Percentiles rank a stretch among this genome's conserved stretches.
Conservation (phyloP, 2,113 vertebrate genomes). For the Hucho hucho region DNA sequence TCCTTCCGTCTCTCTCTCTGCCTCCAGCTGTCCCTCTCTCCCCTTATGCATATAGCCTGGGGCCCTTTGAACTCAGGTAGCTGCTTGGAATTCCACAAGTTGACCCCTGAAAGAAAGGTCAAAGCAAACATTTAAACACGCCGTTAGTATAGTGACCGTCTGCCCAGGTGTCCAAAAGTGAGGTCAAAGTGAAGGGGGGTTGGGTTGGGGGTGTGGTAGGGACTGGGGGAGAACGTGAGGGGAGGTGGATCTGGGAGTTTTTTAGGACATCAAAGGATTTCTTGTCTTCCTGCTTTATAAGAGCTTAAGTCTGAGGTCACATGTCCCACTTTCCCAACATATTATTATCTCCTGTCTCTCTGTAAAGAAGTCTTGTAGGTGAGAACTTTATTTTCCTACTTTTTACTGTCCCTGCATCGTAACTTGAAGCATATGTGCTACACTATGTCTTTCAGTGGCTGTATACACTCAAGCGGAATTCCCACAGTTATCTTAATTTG, state of each 20-base stretch:
- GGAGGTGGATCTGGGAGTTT: slow-evolving; percentile 1
- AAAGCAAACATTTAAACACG: slow-evolving; percentile 37
- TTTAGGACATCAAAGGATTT: slow-evolving; percentile 42
- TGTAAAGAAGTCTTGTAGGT: neutral
- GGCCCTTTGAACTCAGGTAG: slow-evolving; percentile 54
- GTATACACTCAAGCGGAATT: neutral
- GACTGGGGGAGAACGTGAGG: neutral
- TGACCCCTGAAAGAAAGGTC: slow-evolving; percentile 47
- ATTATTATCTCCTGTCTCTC: neutral
- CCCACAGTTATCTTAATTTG: neutral
- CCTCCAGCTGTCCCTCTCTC: slow-evolving; percentile 7
- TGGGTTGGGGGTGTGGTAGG: neutral
- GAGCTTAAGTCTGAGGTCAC: slow-evolving; percentile 26
- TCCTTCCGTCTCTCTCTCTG: neutral
- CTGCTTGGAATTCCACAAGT: slow-evolving; percentile 55
- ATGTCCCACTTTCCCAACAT: neutral
- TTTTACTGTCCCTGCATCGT: neutral
- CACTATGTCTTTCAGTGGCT: neutral
- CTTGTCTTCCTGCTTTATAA: slow-evolving; percentile 25
- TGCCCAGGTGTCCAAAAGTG: slow-evolving; percentile 13
- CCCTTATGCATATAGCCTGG: neutral
- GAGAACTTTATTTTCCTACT: slow-evolving; percentile 7
- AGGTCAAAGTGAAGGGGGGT: slow-evolving; percentile 38
- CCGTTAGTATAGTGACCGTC: slow-evolving; percentile 50
- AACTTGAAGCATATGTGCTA: slow-evolving; percentile 1